phyloP scores from a whole-genome alignment of 30 jellyfish, hydroid and myxozoan genomes.

The Mastigias papua region DNA sequence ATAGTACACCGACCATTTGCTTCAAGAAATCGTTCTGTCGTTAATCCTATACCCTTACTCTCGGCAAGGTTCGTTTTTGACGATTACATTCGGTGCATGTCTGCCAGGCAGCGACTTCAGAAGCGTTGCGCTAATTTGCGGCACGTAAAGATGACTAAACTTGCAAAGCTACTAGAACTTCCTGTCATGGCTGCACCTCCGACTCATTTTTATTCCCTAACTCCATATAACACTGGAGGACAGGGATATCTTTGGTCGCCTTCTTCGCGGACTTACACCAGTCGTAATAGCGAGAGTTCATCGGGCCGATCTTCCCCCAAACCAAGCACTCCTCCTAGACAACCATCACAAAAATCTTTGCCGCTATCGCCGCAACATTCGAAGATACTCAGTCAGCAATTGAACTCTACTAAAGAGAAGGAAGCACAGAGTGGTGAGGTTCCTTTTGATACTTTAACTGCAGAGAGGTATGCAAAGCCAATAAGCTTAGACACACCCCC shows the following conservation, averaged over 20 bases:
- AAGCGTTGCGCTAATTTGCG: conserved; percentile 86
- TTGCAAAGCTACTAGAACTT: conserved; percentile 86
- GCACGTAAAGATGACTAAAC: conserved; percentile 86
- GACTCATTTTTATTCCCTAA: conserved; percentile 82
- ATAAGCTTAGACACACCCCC: conserved; percentile 67
- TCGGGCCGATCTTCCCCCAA: conserved; percentile 46
- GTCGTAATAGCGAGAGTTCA: conserved; percentile 43
- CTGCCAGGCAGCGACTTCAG: conserved; percentile 98
- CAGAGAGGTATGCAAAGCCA: conserved; percentile 37
- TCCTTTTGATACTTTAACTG: conserved; percentile 1
- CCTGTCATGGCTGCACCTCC: conserved; percentile 97
- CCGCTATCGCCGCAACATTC: conserved; percentile 75
- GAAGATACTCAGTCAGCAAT: conserved; percentile 50
- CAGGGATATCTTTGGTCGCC: conserved; percentile 93
- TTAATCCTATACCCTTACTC: conserved; percentile 88
- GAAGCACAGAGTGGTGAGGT: neutral
- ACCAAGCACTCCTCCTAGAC: conserved; percentile 39
- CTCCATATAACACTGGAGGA: conserved; percentile 78
- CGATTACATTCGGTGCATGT: conserved; percentile 97
- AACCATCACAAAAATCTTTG: conserved; percentile 28
- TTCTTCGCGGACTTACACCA: conserved; percentile 80
- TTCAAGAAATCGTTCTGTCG: conserved; percentile 76
- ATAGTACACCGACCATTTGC: conserved; percentile 96
- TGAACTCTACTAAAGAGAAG: neutral
- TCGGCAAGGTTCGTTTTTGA: conserved; percentile 91